Conservation (phyloP, 2,113 vertebrate genomes). For the Picathartes gymnocephalus region DNA sequence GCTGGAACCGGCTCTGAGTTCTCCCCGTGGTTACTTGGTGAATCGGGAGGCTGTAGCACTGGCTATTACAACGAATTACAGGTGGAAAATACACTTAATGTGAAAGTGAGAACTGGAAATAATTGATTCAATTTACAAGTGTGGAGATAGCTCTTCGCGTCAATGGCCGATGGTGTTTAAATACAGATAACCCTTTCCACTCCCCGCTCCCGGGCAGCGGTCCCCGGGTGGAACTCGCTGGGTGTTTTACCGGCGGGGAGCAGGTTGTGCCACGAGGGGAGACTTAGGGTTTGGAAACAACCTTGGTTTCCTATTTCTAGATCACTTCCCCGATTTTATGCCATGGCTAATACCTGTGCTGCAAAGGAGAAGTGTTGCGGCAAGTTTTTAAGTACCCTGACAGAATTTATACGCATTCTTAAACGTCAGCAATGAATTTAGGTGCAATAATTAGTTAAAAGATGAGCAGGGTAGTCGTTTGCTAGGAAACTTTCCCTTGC, state of each 20-base stretch:
- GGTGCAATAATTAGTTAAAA: slow-evolving; percentile 80
- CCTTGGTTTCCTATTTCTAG: background rate
- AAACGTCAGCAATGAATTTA: slow-evolving; percentile 85
- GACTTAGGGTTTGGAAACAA: background rate
- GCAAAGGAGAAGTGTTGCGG: background rate
- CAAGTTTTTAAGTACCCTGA: background rate
- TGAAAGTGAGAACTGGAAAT: background rate
- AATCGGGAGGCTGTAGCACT: background rate
- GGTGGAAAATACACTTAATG: background rate
- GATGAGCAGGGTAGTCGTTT: slow-evolving; percentile 89
- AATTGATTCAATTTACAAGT: background rate
- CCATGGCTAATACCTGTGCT: background rate
- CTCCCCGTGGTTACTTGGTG: background rate
- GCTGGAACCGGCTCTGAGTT: background rate
- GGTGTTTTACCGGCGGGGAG: background rate
- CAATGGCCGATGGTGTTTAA: background rate
- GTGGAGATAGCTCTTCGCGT: background rate
- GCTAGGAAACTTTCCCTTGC: slow-evolving; percentile 88
- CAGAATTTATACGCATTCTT: background rate
- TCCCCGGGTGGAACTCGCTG: background rate
- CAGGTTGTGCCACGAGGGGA: background rate
- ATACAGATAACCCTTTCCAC: background rate
- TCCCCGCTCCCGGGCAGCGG: background rate
- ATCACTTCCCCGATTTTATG: background rate
- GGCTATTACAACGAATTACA: background rate